Evolutionary conservation across 2,888 invertebrate species (phyloP), one percentile per base, ranked within the genome.

Genomic region (Petrolisthes cinctipes): DNA sequence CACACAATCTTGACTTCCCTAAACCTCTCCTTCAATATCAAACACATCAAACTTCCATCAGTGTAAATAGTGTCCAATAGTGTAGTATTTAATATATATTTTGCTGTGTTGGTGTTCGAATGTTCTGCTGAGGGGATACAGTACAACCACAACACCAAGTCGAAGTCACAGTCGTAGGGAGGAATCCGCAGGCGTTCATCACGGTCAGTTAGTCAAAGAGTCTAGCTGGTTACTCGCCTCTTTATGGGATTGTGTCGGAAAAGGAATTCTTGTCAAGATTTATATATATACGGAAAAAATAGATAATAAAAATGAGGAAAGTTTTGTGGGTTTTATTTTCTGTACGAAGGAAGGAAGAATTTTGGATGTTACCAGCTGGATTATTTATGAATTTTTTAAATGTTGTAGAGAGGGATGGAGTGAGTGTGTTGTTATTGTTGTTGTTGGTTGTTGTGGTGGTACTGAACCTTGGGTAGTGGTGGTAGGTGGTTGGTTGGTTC

Each of bases 131-230:
- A 20, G 56, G 54, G 53, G 17, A 76, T 6, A 61, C 7, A 6
- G 61, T 9, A 61, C 61, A 61, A 14, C 6, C 7, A 61, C 7
- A 61, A 9, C 6, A 1, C 37, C 51, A 68, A 78, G 83, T 5
- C 71, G 61, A 86, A 83, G 79, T 53, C 83, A 54, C 53, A 17
- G 83, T 51, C 83, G 11, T 0, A 17, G 17, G 68, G 14, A 66
- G 51, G 79, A 20, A 79, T 7, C 53, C 37, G 56, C 68, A 86
- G 79, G 56, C 83, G 71, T 79, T 82, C 83, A 82, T 86, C 83
- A 86, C 86, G 86, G 86, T 86, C 86, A 86, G 86, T 83, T 86
- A 83, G 86, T 86, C 86, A 86, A 86, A 86, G 86, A 80, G 83
- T n/a, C 86, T 4, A 56, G 79, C 56, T 71, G 86, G 82, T 86